These are phyloP conservation scores for Drosophila serrata DNA, from an alignment of 1,140 invertebrate genomes.

Conservation along the genomic window DNA sequence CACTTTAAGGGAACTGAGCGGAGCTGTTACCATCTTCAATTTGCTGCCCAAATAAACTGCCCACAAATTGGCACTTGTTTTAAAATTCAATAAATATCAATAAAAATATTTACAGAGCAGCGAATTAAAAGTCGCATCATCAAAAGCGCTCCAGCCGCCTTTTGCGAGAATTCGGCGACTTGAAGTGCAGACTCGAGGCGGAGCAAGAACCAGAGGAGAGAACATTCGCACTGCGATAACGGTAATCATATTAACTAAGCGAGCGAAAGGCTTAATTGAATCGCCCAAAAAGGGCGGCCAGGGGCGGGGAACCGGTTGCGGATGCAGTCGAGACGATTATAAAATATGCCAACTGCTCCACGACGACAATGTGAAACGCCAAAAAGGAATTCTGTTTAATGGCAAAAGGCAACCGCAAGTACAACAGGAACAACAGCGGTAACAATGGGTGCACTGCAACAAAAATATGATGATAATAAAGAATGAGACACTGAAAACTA, in stretches of 20 bases:
- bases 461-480: neutral
- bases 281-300: constrained; percentile 56
- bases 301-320: constrained; percentile 43
- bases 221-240: constrained; percentile 42
- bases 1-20: neutral
- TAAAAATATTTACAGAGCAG: constrained; percentile 59
- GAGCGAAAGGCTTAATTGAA: constrained; percentile 70
- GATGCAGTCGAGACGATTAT: constrained; percentile 62
- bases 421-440: constrained; percentile 17
- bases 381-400: constrained; percentile 73
- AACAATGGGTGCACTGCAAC: constrained; percentile 18
- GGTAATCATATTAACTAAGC: constrained; percentile 74
- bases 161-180: constrained; percentile 13
- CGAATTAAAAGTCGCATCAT: constrained; percentile 44
- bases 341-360: constrained; percentile 60
- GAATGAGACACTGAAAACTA: neutral
- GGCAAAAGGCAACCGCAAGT: constrained; percentile 27
- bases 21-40: constrained; percentile 1
- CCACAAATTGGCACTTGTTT: constrained; percentile 56
- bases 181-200: constrained; percentile 1
- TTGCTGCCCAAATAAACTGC: constrained; percentile 38
- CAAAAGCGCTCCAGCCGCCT: constrained; percentile 56
- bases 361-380: constrained; percentile 70
- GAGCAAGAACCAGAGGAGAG: neutral
- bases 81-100: constrained; percentile 79